Evolutionary conservation across 2,888 invertebrate species (phyloP), one percentile per base, ranked within the genome.

Genomic region (Ormyrus thymus): DNA sequence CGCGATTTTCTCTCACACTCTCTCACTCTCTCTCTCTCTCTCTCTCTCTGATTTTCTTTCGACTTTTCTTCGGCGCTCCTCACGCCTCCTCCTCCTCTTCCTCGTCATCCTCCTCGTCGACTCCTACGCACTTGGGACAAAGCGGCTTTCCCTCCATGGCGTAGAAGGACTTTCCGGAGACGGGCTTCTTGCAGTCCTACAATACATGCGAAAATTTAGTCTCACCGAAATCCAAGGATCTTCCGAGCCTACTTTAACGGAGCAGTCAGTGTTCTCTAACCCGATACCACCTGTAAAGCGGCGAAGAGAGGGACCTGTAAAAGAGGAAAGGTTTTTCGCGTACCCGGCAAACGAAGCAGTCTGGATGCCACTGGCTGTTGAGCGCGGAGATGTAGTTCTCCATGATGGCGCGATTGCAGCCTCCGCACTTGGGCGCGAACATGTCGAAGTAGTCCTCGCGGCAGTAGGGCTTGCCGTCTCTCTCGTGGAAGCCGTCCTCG

Each of bases 301-400:
- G 46, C 0, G 8, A 10, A 51, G 45, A n/a, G 15, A 3, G 29
- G 4, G 29, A 29, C 29, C 29, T 29, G 29, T 15, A 46, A 69
- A 46, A 55, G 50, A 55, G 0, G 29, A 43, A 43, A 1, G 9
- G 11, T 15, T 13, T 43, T 4, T 46, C n/a, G 6, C 96, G 93
- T 93, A 99, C 98, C 95, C 97, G 95, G 93, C 99, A 99, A 84
- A 98, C 97, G 92, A 99, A 99, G 91, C 99, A 99, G 89, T 98
- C 97, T 9, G 98, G 95, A 91, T 99, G 99, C 98, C 99, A 99
- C 91, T 99, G 98, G 83, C 96, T 95, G 91, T 97, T 97, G 84
- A 99, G 93, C 71, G 98, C 99, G 50, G 98, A 98, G 90, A 99
- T 98, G 91, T 98, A 99, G 91, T 98, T 98, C 91, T 98, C 97